phyloP scores from a whole-genome alignment of 1,140 invertebrate species.

The Heterodera carotae region DNA sequence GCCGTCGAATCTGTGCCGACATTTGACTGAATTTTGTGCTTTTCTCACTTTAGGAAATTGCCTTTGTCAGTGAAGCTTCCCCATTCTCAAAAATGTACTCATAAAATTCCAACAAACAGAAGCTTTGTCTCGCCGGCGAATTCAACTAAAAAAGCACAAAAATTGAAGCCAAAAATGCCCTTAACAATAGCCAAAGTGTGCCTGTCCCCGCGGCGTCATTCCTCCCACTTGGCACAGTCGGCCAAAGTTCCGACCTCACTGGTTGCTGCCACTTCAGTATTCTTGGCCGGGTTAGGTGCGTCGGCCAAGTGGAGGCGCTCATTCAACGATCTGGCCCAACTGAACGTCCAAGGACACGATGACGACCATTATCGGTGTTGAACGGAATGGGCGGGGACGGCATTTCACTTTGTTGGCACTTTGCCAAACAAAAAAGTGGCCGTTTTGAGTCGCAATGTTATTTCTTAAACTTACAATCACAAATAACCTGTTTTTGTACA shows the following conservation, averaged over 20 bases:
- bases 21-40: no score
- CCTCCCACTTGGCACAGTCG: background rate
- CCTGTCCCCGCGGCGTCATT: constrained; percentile 14
- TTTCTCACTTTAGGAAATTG: no score
- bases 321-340: constrained; percentile 15
- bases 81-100: no score
- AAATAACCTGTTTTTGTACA: no score
- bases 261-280: constrained; percentile 12
- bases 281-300: constrained; percentile 22
- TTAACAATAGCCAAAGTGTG: constrained; percentile 7
- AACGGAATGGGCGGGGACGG: background rate
- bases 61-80: no score
- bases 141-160: background rate
- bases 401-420: no score
- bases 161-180: background rate
- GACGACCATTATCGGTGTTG: constrained; percentile 13
- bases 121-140: no score
- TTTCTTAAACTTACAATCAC: no score
- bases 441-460: no score
- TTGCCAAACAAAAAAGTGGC: background rate
- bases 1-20: no score
- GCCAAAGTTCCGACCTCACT: background rate
- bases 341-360: background rate
- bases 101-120: no score
- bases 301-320: constrained; percentile 8